Evolutionary conservation across 2,113 vertebrate genomes (phyloP).

Genomic region (Ailuropoda melanoleuca): DNA sequence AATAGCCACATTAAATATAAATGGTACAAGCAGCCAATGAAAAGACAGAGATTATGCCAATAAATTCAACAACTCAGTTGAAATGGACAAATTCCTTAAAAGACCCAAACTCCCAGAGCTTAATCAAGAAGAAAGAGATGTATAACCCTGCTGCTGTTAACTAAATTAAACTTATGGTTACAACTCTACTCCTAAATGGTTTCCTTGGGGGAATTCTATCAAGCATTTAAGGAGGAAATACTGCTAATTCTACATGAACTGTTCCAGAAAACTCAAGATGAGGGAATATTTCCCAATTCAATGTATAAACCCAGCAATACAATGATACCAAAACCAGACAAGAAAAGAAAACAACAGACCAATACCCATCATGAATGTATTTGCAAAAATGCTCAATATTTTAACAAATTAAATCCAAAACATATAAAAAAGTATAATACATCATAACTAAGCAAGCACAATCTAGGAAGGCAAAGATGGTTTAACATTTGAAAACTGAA

Average conservation of each 20-base stretch:
- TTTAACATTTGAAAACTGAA: slow-evolving; percentile 6
- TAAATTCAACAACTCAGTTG: neutral
- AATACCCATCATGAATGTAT: neutral
- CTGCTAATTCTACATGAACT: neutral
- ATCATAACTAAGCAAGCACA: neutral
- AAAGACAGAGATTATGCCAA: neutral
- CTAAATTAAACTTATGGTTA: neutral
- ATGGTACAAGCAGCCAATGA: neutral
- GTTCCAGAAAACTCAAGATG: neutral
- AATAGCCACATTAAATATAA: neutral
- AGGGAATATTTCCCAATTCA: neutral
- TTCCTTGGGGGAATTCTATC: neutral
- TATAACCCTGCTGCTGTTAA: neutral
- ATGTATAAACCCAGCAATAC: neutral
- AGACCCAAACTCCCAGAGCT: neutral
- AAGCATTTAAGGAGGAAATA: neutral
- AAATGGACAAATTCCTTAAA: neutral
- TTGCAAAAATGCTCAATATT: neutral
- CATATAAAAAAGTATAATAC: neutral
- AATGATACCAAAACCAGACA: neutral
- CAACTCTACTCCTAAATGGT: neutral
- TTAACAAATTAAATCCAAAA: neutral
- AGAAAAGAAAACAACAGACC: neutral
- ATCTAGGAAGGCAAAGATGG: neutral
- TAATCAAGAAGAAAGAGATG: neutral